Percentiles rank a stretch among this genome's conserved stretches.
phyloP scores from a whole-genome alignment of 2,113 vertebrate genomes.

The Acrocephalus kingi region DNA sequence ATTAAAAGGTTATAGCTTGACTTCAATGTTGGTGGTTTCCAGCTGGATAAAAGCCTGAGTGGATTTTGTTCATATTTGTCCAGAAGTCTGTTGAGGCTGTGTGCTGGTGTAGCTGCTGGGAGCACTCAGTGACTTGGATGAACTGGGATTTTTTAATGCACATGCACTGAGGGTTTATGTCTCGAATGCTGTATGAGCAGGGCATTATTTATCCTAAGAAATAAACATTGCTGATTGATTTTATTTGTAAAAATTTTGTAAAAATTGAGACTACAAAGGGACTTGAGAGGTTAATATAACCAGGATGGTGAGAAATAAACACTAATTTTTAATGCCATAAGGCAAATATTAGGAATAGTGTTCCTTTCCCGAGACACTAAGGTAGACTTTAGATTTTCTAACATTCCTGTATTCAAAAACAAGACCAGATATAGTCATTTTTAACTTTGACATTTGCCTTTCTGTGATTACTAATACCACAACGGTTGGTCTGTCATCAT shows the following conservation, averaged over 20 bases:
- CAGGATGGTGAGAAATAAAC: not conserved
- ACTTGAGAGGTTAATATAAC: not conserved
- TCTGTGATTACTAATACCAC: not conserved
- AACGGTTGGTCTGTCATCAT: not conserved
- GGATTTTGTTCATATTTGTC: not conserved
- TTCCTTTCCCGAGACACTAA: not conserved
- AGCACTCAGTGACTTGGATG: not conserved
- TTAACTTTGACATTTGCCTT: not conserved
- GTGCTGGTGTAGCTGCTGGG: not conserved
- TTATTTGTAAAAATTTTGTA: not conserved
- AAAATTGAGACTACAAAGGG: not conserved
- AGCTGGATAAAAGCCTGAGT: not conserved
- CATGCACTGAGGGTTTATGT: not conserved
- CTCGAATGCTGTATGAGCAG: not conserved
- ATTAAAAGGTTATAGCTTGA: not conserved
- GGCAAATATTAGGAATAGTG: not conserved
- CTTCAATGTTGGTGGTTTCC: not conserved
- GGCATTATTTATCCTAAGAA: not conserved
- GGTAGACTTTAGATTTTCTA: not conserved
- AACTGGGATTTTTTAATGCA: not conserved
- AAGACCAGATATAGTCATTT: not conserved
- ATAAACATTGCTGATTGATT: not conserved
- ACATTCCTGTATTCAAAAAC: not conserved
- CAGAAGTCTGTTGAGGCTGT: not conserved
- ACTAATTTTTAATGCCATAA: not conserved